Evolutionary conservation across 2,797 vertebrate genomes (phyloP).

Genomic region (Clarias fuscus): DNA sequence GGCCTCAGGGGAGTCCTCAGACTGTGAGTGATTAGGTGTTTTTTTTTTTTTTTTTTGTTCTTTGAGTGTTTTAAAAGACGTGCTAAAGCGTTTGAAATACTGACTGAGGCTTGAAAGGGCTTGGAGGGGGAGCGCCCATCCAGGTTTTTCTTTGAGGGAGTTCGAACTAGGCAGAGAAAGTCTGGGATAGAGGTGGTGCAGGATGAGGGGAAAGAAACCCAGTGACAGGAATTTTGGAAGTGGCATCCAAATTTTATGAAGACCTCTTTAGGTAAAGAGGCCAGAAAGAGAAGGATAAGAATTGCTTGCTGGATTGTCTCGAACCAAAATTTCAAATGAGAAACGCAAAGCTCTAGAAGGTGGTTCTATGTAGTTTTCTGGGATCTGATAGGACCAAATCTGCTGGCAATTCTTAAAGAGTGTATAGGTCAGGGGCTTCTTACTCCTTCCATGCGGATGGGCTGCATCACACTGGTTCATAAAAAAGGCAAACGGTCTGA

Average conservation of each 20-base stretch:
- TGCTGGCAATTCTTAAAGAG: not conserved
- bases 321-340: not conserved
- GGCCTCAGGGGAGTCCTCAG: not conserved
- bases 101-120: not conserved
- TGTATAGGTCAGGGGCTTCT: fast-evolving
- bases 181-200: not conserved
- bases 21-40: fast-evolving
- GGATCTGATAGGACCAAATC: not conserved
- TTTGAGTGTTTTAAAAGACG: too few relatives aligned
- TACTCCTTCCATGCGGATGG: not conserved
- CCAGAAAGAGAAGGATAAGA: not conserved
- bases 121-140: not conserved
- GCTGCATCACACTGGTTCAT: not conserved
- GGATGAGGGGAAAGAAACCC: fast-evolving
- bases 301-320: fast-evolving
- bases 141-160: not conserved
- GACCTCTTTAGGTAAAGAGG: not conserved
- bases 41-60: not conserved
- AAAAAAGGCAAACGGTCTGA: not conserved
- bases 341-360: not conserved
- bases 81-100: not conserved
- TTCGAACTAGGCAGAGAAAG: not conserved
- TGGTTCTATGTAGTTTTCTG: not conserved
- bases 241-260: not conserved
- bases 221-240: not conserved